Conservation (phyloP, 2,888 invertebrate species). For the Coelogynopora nodosa region DNA sequence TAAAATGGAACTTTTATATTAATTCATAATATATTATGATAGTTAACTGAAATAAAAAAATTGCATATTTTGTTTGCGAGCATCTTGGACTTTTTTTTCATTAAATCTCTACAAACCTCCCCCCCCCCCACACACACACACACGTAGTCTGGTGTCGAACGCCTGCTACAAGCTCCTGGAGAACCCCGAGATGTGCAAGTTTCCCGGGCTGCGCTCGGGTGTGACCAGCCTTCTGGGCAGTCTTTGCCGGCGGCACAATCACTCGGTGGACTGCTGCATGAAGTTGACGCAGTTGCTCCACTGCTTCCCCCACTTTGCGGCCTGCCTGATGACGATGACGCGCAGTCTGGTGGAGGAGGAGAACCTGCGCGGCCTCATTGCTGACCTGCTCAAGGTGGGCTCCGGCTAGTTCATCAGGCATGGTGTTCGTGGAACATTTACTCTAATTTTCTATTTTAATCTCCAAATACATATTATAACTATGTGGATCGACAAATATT, state of each 20-base stretch:
- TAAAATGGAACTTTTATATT: no score
- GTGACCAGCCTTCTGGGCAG: constrained; percentile 76
- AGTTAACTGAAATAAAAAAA: no score
- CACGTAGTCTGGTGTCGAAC: constrained; percentile 69
- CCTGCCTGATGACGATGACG: constrained; percentile 57
- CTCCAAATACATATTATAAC: no score
- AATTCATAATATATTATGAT: no score
- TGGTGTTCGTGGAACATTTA: no score
- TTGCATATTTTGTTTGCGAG: constrained; percentile 39
- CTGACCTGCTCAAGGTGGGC: constrained; percentile 40
- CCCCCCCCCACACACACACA: constrained; percentile 40
- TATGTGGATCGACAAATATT: no score
- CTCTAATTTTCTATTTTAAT: no score
- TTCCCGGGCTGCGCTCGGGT: constrained; percentile 69
- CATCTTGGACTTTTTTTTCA: constrained; percentile 33
- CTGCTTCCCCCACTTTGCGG: constrained; percentile 71
- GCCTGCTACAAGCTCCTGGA: constrained; percentile 70
- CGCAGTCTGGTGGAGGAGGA: constrained; percentile 32
- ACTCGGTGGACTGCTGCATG: constrained; percentile 66
- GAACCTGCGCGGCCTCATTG: constrained; percentile 38
- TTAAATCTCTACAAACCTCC: background rate
- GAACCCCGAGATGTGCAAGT: constrained; percentile 59
- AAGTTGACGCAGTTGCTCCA: constrained; percentile 70
- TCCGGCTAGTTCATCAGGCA: background rate
- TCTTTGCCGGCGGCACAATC: constrained; percentile 77